phyloP scores from a whole-genome alignment of 2,888 invertebrate genomes.

The Diaperis boleti region DNA sequence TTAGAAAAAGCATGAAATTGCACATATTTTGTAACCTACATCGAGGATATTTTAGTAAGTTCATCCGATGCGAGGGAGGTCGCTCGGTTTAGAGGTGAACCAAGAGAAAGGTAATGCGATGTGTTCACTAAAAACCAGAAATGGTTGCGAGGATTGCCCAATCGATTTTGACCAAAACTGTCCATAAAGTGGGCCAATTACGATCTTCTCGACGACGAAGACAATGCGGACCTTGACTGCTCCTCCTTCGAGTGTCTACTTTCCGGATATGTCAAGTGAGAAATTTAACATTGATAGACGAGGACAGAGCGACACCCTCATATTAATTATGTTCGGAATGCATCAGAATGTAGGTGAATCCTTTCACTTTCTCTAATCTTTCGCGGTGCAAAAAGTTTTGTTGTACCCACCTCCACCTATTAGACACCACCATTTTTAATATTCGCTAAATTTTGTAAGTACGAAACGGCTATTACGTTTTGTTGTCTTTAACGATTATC shows the following conservation, averaged over 20 bases:
- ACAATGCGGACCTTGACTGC: slow-evolving; percentile 8
- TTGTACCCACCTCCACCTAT: not conserved
- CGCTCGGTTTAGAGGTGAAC: slow-evolving; percentile 21
- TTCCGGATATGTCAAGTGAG: slow-evolving; percentile 25
- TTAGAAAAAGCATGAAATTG: slow-evolving; percentile 7
- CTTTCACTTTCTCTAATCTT: slow-evolving; percentile 34
- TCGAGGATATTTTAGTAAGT: slow-evolving; percentile 11
- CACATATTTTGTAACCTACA: slow-evolving; percentile 11
- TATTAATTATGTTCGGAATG: slow-evolving; percentile 31
- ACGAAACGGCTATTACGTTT: no score
- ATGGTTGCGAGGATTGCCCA: slow-evolving; percentile 22
- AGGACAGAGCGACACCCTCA: slow-evolving; percentile 37
- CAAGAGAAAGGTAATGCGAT: slow-evolving; percentile 23
- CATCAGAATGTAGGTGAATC: slow-evolving; percentile 35
- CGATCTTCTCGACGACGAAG: not conserved
- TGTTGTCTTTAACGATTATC: no score
- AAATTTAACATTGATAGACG: slow-evolving; percentile 30
- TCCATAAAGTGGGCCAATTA: slow-evolving; percentile 7
- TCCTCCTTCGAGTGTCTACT: slow-evolving; percentile 5
- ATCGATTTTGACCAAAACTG: slow-evolving; percentile 20
- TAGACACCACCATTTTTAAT: no score
- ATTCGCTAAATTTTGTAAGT: not conserved
- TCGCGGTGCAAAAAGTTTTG: slow-evolving; percentile 10
- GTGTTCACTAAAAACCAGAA: slow-evolving; percentile 28
- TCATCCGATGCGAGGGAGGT: slow-evolving; percentile 24